Percentiles rank a stretch among this genome's conserved stretches.
phyloP scores from a whole-genome alignment of 2,797 vertebrate genomes.

The Tolypeutes matacus region DNA sequence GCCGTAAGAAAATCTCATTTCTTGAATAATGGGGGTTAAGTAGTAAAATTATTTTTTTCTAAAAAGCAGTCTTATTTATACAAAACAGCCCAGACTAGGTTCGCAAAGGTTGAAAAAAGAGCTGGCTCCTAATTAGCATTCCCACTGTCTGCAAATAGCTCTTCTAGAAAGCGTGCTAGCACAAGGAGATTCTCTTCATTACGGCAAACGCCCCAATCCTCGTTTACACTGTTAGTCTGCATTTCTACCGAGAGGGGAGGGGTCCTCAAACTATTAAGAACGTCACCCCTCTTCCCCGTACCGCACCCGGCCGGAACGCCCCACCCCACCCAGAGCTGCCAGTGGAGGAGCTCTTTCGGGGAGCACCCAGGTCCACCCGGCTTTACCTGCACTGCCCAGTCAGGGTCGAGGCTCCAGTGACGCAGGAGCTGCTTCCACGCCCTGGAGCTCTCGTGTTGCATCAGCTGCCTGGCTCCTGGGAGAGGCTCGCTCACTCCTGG shows the following conservation, averaged over 20 bases:
- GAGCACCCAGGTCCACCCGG: not conserved
- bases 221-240: not conserved
- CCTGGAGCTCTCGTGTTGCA: not conserved
- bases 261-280: not conserved
- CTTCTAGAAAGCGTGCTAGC: not conserved
- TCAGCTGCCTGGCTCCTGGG: not conserved
- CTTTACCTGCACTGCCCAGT: not conserved
- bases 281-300: not conserved
- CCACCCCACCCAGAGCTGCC: not conserved
- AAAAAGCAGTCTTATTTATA: slow-evolving; percentile 54
- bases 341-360: not conserved
- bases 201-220: not conserved
- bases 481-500: not conserved
- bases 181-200: not conserved
- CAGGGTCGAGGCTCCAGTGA: not conserved
- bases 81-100: slow-evolving; percentile 57
- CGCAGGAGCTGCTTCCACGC: accelerated
- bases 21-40: slow-evolving; percentile 63
- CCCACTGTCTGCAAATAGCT: not conserved
- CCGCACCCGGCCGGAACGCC: not conserved
- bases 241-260: not conserved
- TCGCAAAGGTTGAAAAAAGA: slow-evolving; percentile 3
- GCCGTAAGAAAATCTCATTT: slow-evolving; percentile 14
- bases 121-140: not conserved
- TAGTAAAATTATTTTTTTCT: slow-evolving; percentile 55